Percentiles rank a stretch among this genome's conserved stretches.
These are phyloP conservation scores for Bos indicus DNA, from an alignment of 2,113 vertebrate species.

Conservation along the genomic window DNA sequence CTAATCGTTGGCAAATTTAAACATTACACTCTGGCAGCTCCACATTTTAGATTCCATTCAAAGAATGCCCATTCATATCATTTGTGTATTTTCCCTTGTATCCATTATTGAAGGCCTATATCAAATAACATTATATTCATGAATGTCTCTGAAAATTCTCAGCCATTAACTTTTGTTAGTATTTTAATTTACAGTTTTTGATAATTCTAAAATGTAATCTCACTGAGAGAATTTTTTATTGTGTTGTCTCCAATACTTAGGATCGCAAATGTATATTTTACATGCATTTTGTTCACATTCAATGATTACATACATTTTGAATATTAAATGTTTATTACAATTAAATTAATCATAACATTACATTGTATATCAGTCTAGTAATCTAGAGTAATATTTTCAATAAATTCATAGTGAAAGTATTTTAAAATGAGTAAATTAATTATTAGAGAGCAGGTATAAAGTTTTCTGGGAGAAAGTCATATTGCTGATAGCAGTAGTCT, in stretches of 20 bases:
- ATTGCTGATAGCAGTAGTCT: not conserved
- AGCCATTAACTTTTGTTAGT: not conserved
- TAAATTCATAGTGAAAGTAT: not conserved
- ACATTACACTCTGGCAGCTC: not conserved
- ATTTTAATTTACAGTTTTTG: not conserved
- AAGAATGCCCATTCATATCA: not conserved
- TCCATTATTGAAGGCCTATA: not conserved
- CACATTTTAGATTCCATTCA: not conserved
- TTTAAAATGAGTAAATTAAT: not conserved
- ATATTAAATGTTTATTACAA: not conserved
- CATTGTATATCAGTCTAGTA: not conserved
- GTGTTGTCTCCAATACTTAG: not conserved
- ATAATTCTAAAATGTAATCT: not conserved
- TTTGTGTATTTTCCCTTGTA: not conserved
- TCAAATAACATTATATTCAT: not conserved
- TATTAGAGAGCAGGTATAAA: not conserved
- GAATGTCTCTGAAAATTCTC: not conserved
- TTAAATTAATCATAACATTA: not conserved
- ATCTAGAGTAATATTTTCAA: not conserved
- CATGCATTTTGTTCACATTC: not conserved
- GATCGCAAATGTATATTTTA: not conserved
- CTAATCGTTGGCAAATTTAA: not conserved
- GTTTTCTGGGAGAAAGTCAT: not conserved
- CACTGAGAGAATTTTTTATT: not conserved
- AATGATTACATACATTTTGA: not conserved